Evolutionary conservation across 2,113 vertebrate species (phyloP).

Genomic region (Gavia stellata): DNA sequence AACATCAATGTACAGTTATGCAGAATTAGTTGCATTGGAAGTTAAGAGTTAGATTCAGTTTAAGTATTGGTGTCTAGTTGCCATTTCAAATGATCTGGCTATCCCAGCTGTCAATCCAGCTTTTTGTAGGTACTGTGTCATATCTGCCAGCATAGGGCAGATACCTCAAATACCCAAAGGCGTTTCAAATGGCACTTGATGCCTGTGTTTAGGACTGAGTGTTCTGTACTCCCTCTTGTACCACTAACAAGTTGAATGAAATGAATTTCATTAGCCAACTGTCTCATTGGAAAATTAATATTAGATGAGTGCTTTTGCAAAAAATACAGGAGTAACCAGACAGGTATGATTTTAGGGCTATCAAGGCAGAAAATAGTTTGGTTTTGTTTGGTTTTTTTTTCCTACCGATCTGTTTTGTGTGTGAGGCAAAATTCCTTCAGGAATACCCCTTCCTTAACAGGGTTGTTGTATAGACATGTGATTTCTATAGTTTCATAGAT

Average conservation of each 20-base stretch:
- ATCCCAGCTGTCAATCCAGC: background rate
- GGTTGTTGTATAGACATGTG: background rate
- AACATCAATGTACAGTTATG: background rate
- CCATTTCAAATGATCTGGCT: background rate
- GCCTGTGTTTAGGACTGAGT: background rate
- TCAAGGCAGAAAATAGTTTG: background rate
- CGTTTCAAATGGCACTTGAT: slow-evolving; percentile 6
- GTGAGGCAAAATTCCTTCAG: background rate
- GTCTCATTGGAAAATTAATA: background rate
- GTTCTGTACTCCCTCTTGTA: background rate
- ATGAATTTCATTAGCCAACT: background rate
- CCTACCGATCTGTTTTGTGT: background rate
- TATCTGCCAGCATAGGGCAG: background rate
- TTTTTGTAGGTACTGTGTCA: slow-evolving; percentile 17
- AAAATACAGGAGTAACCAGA: background rate
- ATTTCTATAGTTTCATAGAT: background rate
- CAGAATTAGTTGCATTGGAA: background rate
- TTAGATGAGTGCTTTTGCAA: background rate
- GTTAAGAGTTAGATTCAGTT: background rate
- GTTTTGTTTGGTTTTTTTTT: background rate
- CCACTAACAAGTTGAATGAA: background rate
- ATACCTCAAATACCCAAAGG: background rate
- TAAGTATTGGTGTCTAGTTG: background rate
- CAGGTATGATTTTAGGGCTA: background rate
- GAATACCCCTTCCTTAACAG: background rate